Evolutionary conservation across 2,113 vertebrate species (phyloP), one percentile per base, ranked within the genome.

Genomic region (Regulus satrapa): DNA sequence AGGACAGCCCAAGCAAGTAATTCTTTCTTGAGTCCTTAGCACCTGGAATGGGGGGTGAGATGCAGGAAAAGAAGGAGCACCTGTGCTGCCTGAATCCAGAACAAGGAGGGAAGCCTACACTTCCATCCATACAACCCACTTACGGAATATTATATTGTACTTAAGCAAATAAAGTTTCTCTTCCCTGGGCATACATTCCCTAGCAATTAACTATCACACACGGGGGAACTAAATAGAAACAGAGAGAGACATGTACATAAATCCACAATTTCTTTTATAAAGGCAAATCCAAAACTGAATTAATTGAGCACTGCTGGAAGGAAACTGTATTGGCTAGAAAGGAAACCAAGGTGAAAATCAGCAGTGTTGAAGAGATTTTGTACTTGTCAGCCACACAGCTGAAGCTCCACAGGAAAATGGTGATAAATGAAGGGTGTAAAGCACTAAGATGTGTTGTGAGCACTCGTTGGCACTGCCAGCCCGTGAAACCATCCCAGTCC

Each of bases 121-220:
- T 90, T 85, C 91, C 75, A 68, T 34, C 56, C 81, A 19, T 19
- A 64, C 15, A 61, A 71, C 23, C 75, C 91, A 56, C 66, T 77
- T 61, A 56, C 12, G 34, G 62, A 66, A 51, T 36, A 89, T 81
- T 81, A 71, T 40, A 74, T 77, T 93, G 49, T 74, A 89, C 72
- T 96, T 92, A n/a, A 92, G 93, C 85, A 97, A 95, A 96, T 81
- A 92, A 92, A 95, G 21, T 63, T 86, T 88, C 43, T 75, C 43
- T 78, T 93, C 86, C 82, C 88, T 55, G 23, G 94, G 88, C 94
- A 96, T 74, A 83, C 76, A 85, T 83, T 94, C 74, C 10, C 62
- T 68, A 56, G 74, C 84, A 95, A 94, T 92, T 95, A 96, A 83
- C 83, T 76, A 61, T 59, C 88, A 85, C 84, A 88, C 80, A 71